These are phyloP conservation scores for Myotis findleyi DNA, from an alignment of 2,797 vertebrate species.

Conservation along the genomic window DNA sequence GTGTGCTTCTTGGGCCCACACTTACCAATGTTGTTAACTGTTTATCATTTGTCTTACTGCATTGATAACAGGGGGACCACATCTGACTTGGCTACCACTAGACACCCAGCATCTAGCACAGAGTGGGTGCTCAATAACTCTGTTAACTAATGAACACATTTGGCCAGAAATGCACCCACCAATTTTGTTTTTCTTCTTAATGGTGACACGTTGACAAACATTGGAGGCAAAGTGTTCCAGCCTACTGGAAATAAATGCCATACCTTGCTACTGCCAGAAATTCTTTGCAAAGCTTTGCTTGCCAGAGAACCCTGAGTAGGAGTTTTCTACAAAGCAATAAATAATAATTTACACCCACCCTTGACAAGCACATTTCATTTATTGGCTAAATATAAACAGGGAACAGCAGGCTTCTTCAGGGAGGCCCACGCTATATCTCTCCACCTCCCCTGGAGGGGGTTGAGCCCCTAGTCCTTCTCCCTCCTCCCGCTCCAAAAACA, in stretches of 20 bases:
- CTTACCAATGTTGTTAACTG: neutral
- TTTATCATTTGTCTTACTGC: neutral
- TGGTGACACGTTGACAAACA: constrained; percentile 69
- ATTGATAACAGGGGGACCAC: neutral
- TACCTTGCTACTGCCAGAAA: constrained; percentile 71
- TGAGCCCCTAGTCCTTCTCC: neutral
- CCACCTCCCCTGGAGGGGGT: neutral
- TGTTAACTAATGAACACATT: constrained; percentile 32
- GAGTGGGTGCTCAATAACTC: neutral
- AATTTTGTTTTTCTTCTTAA: constrained; percentile 66
- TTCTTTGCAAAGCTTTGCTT: constrained; percentile 51
- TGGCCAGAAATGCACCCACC: constrained; percentile 42
- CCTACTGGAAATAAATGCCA: constrained; percentile 63
- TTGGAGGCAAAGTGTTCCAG: constrained; percentile 60
- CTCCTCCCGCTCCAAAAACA: neutral
- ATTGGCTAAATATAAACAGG: constrained; percentile 71
- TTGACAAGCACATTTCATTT: constrained; percentile 39
- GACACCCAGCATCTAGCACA: neutral
- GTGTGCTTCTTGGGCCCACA: neutral
- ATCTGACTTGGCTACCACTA: neutral
- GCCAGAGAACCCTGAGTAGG: constrained; percentile 71
- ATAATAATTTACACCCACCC: constrained; percentile 68
- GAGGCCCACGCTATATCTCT: neutral
- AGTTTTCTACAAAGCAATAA: constrained; percentile 73
- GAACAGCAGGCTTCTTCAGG: constrained; percentile 26